Evolutionary conservation across 1,140 invertebrate genomes (phyloP).

Genomic region (Pseudomyrmex flavicornis): DNA sequence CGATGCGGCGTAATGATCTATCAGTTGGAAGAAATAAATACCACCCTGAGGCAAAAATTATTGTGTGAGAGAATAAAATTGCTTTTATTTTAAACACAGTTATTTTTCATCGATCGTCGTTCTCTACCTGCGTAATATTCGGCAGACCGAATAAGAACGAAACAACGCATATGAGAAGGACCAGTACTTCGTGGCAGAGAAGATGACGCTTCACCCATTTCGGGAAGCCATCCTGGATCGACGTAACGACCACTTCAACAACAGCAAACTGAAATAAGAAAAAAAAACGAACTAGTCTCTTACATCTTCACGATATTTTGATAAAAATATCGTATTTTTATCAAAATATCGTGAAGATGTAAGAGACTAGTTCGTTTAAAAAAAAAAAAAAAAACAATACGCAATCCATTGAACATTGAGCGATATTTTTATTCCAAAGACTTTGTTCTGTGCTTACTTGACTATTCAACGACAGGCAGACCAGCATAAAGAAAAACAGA

Average conservation of each 20-base stretch:
- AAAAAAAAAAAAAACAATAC: not conserved
- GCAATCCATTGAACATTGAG: constrained; percentile 12
- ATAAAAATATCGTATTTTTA: constrained; percentile 39
- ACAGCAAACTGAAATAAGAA: constrained; percentile 91
- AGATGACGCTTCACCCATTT: constrained; percentile 92
- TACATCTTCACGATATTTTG: not conserved
- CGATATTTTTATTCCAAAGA: not conserved
- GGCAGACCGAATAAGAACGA: constrained; percentile 94
- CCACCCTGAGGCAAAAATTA: constrained; percentile 88
- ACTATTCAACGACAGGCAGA: constrained; percentile 95
- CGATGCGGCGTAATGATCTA: constrained; percentile 96
- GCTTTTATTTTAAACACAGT: not conserved
- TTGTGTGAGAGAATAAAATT: constrained; percentile 4
- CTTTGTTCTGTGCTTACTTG: constrained; percentile 87
- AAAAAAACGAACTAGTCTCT: too few relatives aligned
- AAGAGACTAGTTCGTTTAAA: too few relatives aligned
- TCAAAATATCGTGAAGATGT: constrained; percentile 30
- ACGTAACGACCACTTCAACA: constrained; percentile 96
- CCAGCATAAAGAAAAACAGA: constrained; percentile 95
- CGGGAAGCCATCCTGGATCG: constrained; percentile 95
- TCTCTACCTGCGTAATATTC: constrained; percentile 91
- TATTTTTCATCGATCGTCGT: not conserved
- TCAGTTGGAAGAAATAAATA: constrained; percentile 96
- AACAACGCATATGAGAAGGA: constrained; percentile 92
- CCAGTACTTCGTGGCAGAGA: constrained; percentile 94